These are phyloP conservation scores for Thecocarcelia acutangulata DNA, from an alignment of 2,888 invertebrate genomes.

Conservation along the genomic window DNA sequence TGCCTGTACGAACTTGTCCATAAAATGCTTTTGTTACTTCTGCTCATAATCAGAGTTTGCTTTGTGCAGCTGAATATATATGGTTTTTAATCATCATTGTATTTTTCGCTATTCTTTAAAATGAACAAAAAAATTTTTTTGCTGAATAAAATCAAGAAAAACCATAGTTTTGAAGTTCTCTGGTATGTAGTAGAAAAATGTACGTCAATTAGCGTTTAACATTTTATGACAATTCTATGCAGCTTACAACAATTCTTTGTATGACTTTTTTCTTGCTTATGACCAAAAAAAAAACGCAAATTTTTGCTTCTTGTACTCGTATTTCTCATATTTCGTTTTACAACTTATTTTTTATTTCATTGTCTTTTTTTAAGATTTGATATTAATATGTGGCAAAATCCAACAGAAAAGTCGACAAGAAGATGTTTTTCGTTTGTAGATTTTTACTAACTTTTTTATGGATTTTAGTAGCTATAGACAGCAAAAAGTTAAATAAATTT, in stretches of 20 bases:
- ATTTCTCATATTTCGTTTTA: conserved; percentile 31
- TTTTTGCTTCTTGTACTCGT: conserved; percentile 1
- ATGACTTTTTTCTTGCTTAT: no score
- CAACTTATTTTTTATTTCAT: not conserved
- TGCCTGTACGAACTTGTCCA: no score
- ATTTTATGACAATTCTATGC: conserved; percentile 68
- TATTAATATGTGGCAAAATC: conserved; percentile 39
- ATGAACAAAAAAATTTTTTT: no score
- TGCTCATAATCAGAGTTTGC: no score
- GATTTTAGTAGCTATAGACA: conserved; percentile 33
- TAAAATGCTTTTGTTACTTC: no score
- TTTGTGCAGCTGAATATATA: no score
- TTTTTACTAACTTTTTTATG: conserved; percentile 47
- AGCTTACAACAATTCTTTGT: conserved; percentile 23
- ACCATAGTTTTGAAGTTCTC: no score
- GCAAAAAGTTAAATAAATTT: conserved; percentile 2
- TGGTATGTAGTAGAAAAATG: conserved; percentile 24
- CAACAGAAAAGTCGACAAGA: not conserved
- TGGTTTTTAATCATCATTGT: no score
- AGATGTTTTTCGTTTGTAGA: conserved; percentile 2
- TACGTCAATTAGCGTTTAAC: conserved; percentile 68
- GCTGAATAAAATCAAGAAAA: no score
- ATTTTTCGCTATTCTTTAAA: no score
- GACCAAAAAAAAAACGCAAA: no score
- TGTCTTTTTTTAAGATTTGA: not conserved